Evolutionary conservation across 1,140 invertebrate species (phyloP), one percentile per base, ranked within the genome.

Genomic region (Homalodisca vitripennis): DNA sequence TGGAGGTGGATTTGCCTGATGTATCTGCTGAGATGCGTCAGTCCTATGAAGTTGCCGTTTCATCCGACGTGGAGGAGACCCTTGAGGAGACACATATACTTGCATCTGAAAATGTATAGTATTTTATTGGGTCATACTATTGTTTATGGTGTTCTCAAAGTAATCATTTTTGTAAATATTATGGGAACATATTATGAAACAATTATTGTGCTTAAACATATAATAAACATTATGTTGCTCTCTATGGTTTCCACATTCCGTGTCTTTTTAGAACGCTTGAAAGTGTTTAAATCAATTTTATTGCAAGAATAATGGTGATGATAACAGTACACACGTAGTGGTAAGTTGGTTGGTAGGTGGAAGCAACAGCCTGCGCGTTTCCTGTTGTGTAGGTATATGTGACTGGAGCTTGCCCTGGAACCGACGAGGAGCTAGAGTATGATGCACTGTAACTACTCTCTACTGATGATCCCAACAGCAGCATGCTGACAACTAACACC

Each of bases 1-100:
- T 27, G 63, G 41, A 22, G 63, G 63, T 47, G 30, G 1, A 22
- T 2, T 24, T 47, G 20, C 6, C 41, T 66, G 63, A 2, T 6
- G 10, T 10, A 41, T 47, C 26, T 66, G 63, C 27, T 66, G 63
- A 17, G 13, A 47, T 20, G 32, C 32, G 63, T 66, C 63, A 12
- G 17, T 66, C 3, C 22, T 46, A 12, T 24, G n/a, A 17, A 63
- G 10, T 31, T 63, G 32, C 2, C 34, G n/a, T n/a, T n/a, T n/a
- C n/a, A n/a, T n/a, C n/a, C n/a, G n/a, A n/a, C n/a, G n/a, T n/a
- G n/a, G n/a, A n/a, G n/a, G n/a, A n/a, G n/a, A n/a, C n/a, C n/a
- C n/a, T n/a, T n/a, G n/a, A n/a, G n/a, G n/a, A n/a, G n/a, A n/a
- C n/a, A n/a, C n/a, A n/a, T n/a, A n/a, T n/a, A n/a, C n/a, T n/a